phyloP scores from a whole-genome alignment of 2,797 vertebrate genomes.

The Ctenosaura bakeri region DNA sequence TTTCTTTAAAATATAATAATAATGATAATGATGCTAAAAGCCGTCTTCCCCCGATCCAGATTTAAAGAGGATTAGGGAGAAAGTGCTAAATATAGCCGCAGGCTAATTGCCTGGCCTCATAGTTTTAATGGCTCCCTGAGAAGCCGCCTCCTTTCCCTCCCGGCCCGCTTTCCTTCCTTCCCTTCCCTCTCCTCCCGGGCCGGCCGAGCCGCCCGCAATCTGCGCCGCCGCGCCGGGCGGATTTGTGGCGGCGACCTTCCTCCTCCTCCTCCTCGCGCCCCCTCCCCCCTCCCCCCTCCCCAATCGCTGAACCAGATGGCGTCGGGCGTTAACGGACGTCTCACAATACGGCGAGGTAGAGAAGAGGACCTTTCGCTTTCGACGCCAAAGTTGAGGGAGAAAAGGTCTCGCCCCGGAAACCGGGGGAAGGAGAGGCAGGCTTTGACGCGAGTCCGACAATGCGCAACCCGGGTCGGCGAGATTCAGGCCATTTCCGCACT shows the following conservation, averaged over 20 bases:
- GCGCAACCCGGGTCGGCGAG: neutral
- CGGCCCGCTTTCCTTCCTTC: neutral
- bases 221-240: constrained; percentile 13
- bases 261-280: neutral
- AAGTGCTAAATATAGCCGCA: constrained; percentile 33
- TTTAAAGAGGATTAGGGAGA: constrained; percentile 11
- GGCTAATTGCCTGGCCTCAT: neutral
- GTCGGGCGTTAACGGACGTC: neutral
- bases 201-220: neutral
- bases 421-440: neutral
- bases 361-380: no score
- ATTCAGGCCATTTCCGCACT: no score
- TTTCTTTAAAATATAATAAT: no score
- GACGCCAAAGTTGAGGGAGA: neutral
- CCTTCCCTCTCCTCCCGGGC: neutral
- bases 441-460: neutral
- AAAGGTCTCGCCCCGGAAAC: neutral
- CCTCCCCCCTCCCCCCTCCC: neutral
- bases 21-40: neutral
- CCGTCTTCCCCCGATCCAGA: neutral
- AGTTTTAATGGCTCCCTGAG: constrained; percentile 8
- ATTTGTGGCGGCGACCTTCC: neutral
- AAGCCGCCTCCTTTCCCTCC: neutral
- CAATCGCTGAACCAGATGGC: neutral
- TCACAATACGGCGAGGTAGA: no score